Evolutionary conservation across 53 echinoderm and acorn worm genomes (phyloP).

Genomic region (Hippasteria phrygiana): DNA sequence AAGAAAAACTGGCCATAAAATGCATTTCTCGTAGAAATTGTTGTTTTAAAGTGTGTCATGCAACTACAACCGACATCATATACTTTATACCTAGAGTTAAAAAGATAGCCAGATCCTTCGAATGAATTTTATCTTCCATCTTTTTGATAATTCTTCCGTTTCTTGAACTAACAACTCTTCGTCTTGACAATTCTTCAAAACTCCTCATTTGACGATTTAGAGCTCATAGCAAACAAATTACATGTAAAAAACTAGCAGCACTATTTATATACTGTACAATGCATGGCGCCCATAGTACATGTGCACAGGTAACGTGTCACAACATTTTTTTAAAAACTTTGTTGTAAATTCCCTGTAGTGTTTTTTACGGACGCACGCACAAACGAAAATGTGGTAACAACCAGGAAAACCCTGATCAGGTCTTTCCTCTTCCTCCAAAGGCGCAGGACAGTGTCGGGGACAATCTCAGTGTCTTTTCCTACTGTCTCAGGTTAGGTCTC

Average conservation of each 20-base stretch:
- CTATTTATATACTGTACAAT: no score
- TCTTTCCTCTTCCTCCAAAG: constrained; percentile 19
- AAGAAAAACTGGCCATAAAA: no score
- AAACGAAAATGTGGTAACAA: not conserved
- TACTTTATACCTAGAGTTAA: not conserved
- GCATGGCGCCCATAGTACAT: no score
- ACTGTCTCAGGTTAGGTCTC: not conserved
- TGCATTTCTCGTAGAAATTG: no score
- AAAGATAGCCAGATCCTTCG: not conserved
- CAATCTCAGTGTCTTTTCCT: not conserved
- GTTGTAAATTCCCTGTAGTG: not conserved
- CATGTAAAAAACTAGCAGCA: no score
- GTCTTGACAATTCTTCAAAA: not conserved
- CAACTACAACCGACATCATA: no score
- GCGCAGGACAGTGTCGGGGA: not conserved
- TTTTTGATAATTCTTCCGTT: not conserved
- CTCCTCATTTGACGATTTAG: no score
- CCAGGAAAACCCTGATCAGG: not conserved
- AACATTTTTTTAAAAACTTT: not conserved
- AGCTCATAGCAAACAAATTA: no score
- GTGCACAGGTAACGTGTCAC: no score
- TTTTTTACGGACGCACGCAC: not conserved
- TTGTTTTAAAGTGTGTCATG: no score
- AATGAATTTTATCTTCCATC: not conserved
- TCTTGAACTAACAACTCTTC: not conserved